Conservation (phyloP, 2,113 vertebrate genomes). For the Ondatra zibethicus region DNA sequence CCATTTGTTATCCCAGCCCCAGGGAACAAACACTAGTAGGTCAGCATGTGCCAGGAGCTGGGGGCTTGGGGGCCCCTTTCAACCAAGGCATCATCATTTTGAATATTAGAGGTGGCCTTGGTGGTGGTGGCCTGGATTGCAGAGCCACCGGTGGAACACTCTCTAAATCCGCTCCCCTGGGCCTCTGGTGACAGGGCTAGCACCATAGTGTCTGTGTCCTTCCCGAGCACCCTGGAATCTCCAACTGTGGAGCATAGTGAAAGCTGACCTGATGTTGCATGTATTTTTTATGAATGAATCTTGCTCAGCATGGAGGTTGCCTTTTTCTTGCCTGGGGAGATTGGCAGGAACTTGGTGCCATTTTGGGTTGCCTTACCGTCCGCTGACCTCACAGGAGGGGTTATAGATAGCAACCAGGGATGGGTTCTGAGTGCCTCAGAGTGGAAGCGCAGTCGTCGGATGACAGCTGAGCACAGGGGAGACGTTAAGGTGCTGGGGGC, state of each 20-base stretch:
- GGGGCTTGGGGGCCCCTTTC: neutral
- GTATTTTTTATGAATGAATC: constrained; percentile 71
- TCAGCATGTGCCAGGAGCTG: neutral
- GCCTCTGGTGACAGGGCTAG: neutral
- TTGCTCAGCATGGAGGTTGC: neutral
- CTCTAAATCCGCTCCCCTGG: neutral
- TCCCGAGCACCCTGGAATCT: neutral
- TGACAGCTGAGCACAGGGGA: constrained; percentile 39
- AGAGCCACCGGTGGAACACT: rapidly evolving
- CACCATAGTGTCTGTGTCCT: constrained; percentile 59
- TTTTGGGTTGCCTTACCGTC: constrained; percentile 39
- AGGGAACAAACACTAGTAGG: neutral
- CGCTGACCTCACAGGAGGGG: constrained; percentile 54
- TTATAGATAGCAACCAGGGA: constrained; percentile 62
- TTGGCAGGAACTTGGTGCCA: constrained; percentile 36
- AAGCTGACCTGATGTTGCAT: constrained; percentile 61
- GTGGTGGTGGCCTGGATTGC: rapidly evolving
- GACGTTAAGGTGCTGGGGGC: neutral
- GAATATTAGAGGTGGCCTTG: neutral
- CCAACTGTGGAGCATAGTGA: neutral
- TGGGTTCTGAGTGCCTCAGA: constrained; percentile 35
- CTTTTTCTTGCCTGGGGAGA: constrained; percentile 3
- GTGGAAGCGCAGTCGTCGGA: constrained; percentile 44
- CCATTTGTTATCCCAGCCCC: neutral
- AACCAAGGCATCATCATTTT: neutral